phyloP scores from a whole-genome alignment of 2,797 vertebrate genomes.

The Choloepus didactylus region DNA sequence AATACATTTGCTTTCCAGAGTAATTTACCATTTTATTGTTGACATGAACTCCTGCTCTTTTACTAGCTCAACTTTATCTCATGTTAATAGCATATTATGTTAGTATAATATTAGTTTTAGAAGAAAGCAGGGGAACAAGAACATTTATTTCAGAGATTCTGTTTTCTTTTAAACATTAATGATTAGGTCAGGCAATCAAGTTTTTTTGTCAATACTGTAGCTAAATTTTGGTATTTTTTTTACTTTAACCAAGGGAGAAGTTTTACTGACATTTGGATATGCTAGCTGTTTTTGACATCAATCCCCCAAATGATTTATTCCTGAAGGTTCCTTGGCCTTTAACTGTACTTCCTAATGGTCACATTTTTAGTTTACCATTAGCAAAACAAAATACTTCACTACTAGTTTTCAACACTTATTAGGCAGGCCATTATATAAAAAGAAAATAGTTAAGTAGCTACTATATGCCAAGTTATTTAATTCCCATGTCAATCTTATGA shows the following conservation, averaged over 20 bases:
- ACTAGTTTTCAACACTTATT: slow-evolving; percentile 40
- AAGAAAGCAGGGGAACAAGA: slow-evolving; percentile 32
- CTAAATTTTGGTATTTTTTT: slow-evolving; percentile 58
- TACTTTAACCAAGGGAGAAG: slow-evolving; percentile 17
- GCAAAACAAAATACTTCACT: slow-evolving; percentile 66
- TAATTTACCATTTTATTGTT: slow-evolving; percentile 24
- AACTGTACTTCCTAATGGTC: slow-evolving; percentile 33
- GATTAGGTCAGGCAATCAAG: slow-evolving; percentile 2
- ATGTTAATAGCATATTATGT: background rate
- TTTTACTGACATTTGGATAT: slow-evolving; percentile 54
- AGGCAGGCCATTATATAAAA: background rate
- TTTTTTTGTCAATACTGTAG: background rate
- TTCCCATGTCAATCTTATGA: background rate
- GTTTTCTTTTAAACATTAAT: slow-evolving; percentile 40
- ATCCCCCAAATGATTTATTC: slow-evolving; percentile 57
- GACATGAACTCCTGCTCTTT: slow-evolving; percentile 21
- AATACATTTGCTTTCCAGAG: slow-evolving; percentile 52
- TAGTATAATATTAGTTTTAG: background rate
- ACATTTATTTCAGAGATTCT: slow-evolving; percentile 30
- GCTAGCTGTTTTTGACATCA: slow-evolving; percentile 49
- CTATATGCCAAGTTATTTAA: slow-evolving; percentile 4
- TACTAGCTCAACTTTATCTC: background rate
- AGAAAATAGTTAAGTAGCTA: slow-evolving; percentile 51
- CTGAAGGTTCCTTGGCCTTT: slow-evolving; percentile 29
- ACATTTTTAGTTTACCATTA: slow-evolving; percentile 56